These are phyloP conservation scores for Orestias chungarensis DNA, from an alignment of 2,797 vertebrate species.

Conservation along the genomic window DNA sequence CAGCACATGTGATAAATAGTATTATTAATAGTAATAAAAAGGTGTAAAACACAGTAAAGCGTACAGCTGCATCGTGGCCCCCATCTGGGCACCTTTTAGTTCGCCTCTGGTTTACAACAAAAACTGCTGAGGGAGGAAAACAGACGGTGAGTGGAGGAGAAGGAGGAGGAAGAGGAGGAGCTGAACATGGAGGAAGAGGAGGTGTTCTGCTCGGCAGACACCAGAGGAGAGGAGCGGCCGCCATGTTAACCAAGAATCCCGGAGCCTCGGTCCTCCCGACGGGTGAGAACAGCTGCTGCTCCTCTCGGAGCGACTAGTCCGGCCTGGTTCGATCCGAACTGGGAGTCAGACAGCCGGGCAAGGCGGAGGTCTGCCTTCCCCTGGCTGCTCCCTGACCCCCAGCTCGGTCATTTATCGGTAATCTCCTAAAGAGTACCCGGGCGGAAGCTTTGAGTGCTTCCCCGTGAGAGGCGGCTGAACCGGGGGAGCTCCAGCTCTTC, in stretches of 20 bases:
- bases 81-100: background rate
- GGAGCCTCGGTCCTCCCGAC: conserved; percentile 72
- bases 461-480: too few species aligned
- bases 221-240: conserved; percentile 78
- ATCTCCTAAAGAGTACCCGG: background rate
- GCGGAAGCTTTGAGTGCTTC: background rate
- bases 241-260: conserved; percentile 79
- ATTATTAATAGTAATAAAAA: too few species aligned
- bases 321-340: background rate
- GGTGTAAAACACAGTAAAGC: too few species aligned
- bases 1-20: too few species aligned
- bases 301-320: conserved; percentile 3
- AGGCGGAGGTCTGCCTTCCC: background rate
- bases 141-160: too few species aligned
- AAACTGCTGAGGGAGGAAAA: too few species aligned
- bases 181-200: conserved; percentile 74
- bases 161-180: conserved; percentile 60
- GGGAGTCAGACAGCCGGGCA: background rate
- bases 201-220: conserved; percentile 62
- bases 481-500: conserved; percentile 7
- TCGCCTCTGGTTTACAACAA: background rate
- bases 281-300: conserved; percentile 58
- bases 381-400: background rate
- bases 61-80: too few species aligned
- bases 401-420: conserved; percentile 12